phyloP scores from a whole-genome alignment of 2,113 vertebrate genomes.

The Uropsilus gracilis region DNA sequence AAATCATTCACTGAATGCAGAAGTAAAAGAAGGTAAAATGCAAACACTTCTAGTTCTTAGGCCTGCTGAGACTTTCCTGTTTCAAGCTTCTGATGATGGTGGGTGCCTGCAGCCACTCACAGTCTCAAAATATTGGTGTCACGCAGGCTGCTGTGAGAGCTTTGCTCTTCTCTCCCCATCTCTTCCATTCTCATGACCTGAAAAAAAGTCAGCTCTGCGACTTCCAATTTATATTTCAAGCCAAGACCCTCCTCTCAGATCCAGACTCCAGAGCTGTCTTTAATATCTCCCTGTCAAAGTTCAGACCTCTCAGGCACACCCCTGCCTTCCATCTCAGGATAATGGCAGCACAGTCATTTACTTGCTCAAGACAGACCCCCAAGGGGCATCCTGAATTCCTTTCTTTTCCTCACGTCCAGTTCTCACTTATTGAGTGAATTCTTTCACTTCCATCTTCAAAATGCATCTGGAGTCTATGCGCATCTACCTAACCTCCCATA shows the following conservation, averaged over 20 bases:
- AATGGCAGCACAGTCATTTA: not conserved
- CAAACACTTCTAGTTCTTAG: not conserved
- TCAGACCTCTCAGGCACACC: too few relatives aligned
- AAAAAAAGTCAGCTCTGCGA: not conserved
- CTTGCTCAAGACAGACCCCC: not conserved
- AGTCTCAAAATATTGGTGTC: not conserved
- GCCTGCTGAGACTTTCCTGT: rapidly evolving
- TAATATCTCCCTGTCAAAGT: rapidly evolving
- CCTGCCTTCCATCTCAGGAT: not conserved
- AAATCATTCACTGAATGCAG: not conserved
- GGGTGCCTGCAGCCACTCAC: not conserved
- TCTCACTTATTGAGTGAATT: not conserved
- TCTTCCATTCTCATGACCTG: not conserved
- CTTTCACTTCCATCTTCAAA: not conserved
- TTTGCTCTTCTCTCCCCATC: not conserved
- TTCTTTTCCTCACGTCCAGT: not conserved
- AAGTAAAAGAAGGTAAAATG: not conserved
- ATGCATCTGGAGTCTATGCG: not conserved
- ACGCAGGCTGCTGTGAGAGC: not conserved
- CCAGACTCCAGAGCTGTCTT: not conserved
- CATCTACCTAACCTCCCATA: not conserved
- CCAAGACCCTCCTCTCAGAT: not conserved
- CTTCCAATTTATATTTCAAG: not conserved
- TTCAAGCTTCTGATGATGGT: not conserved
- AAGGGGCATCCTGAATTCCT: not conserved